These are phyloP conservation scores for Lymantria monacha DNA, from an alignment of 2,888 invertebrate genomes.

Conservation along the genomic window DNA sequence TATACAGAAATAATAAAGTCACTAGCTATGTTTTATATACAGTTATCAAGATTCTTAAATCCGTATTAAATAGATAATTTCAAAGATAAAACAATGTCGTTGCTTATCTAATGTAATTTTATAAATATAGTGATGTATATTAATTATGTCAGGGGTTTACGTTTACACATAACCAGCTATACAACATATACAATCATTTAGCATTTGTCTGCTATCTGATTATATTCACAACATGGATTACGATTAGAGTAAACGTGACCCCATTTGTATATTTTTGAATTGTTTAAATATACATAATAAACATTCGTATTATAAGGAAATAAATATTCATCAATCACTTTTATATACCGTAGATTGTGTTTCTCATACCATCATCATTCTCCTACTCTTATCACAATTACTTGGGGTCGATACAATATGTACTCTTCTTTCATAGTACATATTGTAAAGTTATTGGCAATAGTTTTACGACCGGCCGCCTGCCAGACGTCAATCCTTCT, in stretches of 20 bases:
- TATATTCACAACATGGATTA: neutral
- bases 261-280: neutral
- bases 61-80: constrained; percentile 1
- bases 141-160: constrained; percentile 7
- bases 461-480: no score
- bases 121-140: constrained; percentile 2
- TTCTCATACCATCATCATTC: no score
- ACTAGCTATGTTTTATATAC: neutral
- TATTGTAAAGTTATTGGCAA: no score
- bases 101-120: constrained; percentile 6
- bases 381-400: no score
- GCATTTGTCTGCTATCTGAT: neutral
- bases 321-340: no score
- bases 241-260: neutral
- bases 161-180: neutral
- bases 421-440: no score
- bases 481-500: no score
- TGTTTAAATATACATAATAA: no score
- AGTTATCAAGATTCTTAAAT: neutral
- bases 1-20: no score
- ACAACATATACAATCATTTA: neutral
- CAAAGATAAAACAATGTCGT: constrained; percentile 7
- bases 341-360: no score
- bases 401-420: no score
- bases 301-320: no score